Evolutionary conservation across 2,888 invertebrate genomes (phyloP), one percentile per base, ranked within the genome.

Genomic region (Melanophora roralis): DNA sequence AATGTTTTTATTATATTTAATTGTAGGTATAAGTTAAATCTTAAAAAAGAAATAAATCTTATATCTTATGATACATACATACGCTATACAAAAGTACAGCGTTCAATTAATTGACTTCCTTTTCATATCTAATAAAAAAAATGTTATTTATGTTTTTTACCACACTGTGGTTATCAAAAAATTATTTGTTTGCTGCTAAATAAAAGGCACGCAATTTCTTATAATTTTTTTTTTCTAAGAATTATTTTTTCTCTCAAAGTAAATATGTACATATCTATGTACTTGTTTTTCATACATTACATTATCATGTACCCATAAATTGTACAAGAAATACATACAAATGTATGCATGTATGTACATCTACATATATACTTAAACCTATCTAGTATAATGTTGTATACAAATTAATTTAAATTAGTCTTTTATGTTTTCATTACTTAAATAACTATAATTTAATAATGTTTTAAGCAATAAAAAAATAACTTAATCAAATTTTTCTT

Each of bases 401-500:
- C n/a, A n/a, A n/a, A n/a, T 57, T 67, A 74, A 59, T 38, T 53
- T 67, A 14, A 74, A 81, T 78, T 77, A 81, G 81, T 81, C 81
- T 81, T 81, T 77, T 74, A 67, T 69, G 69, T 57, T 69, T 78
- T 72, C 62, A 65, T 81, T 73, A 72, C 59, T 27, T 27, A 27
- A 27, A 5, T 69, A 43, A 80, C 38, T 72, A 47, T 71, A 67
- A 19, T 68, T 73, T 73, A 64, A 60, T 73, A 64, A 60, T 59
- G 45, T 43, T 55, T 73, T 34, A 57, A 69, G 45, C 19, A 59
- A 32, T 67, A 19, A 73, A 67, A 40, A 45, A 21, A 34, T 27
- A 27, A 11, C 27, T 82, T 86, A 89, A 68, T 88, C 86, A 57
- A 86, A 85, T 79, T 93, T 90, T 71, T 90, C 89, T 81, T 89